Percentiles rank a stretch among this genome's conserved stretches.
phyloP scores from a whole-genome alignment of 2,888 invertebrate genomes.

The Temnothorax unifasciatus region DNA sequence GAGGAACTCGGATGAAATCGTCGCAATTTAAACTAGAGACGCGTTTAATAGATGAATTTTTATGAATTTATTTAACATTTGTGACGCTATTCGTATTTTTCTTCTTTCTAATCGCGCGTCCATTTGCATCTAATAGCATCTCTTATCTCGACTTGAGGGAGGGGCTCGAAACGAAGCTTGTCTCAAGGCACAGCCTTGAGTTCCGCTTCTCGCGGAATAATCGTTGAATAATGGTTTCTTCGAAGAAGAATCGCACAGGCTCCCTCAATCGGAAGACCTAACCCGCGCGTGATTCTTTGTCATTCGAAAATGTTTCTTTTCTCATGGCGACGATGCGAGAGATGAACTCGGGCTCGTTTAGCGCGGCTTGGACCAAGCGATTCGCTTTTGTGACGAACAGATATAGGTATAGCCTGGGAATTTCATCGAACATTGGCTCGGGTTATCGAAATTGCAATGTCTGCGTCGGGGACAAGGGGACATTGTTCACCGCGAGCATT shows the following conservation, averaged over 20 bases:
- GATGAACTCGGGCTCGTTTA: too few relatives aligned
- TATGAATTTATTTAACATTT: background rate
- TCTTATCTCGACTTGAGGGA: background rate
- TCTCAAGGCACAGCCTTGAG: background rate
- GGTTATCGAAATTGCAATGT: too few relatives aligned
- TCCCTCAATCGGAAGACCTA: conserved; percentile 7
- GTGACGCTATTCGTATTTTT: background rate
- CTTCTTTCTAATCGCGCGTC: background rate
- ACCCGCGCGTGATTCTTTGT: conserved; percentile 25
- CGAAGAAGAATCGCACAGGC: background rate
- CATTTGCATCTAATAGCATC: background rate
- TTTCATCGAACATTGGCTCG: too few relatives aligned
- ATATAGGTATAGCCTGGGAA: too few relatives aligned
- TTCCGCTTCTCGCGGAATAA: background rate
- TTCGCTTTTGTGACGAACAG: too few relatives aligned
- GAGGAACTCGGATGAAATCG: background rate
- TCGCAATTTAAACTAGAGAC: background rate
- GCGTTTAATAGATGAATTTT: background rate
- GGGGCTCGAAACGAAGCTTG: too few relatives aligned
- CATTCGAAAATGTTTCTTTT: too few relatives aligned
- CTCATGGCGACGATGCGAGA: too few relatives aligned
- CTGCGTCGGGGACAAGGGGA: too few relatives aligned
- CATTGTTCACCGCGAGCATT: too few relatives aligned
- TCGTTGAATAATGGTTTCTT: background rate
- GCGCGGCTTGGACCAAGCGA: too few relatives aligned